Percentiles rank a stretch among this genome's conserved stretches.
Conservation (phyloP, 2,113 vertebrate genomes). For the Channa maculata region DNA sequence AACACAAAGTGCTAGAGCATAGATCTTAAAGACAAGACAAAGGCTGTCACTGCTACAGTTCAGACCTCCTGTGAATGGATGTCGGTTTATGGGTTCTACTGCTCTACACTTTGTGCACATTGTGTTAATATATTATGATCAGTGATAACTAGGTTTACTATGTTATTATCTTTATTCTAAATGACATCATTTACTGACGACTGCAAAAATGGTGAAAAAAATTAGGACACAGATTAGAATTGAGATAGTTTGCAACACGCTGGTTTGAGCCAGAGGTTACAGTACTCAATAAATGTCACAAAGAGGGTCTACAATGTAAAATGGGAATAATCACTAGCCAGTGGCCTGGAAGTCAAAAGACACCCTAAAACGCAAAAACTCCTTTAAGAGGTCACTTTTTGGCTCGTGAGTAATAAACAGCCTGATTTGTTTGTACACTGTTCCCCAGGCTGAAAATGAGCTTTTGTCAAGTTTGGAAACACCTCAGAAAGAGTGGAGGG, state of each 20-base stretch:
- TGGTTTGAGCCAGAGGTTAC: conserved; percentile 18
- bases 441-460: conserved; percentile 56
- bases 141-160: conserved; percentile 11
- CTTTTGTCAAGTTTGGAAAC: conserved; percentile 68
- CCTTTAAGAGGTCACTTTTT: neutral
- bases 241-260: conserved; percentile 20
- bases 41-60: conserved; percentile 61
- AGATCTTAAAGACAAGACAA: conserved; percentile 51
- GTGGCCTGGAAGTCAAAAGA: neutral
- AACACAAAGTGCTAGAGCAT: conserved; percentile 71
- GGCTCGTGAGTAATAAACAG: conserved; percentile 14
- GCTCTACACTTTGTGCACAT: conserved; percentile 17
- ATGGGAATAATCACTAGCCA: neutral
- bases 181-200: conserved; percentile 29
- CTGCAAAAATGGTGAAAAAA: conserved; percentile 1
- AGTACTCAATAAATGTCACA: neutral
- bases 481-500: conserved; percentile 46
- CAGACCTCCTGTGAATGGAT: conserved; percentile 3
- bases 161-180: neutral
- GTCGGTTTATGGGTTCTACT: conserved; percentile 30
- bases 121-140: conserved; percentile 55
- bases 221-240: conserved; percentile 22
- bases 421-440: conserved; percentile 42
- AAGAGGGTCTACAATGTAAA: conserved; percentile 3
- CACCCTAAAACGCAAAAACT: neutral